phyloP scores from a whole-genome alignment of 2,113 vertebrate species.

The Sceloporus tristichus region DNA sequence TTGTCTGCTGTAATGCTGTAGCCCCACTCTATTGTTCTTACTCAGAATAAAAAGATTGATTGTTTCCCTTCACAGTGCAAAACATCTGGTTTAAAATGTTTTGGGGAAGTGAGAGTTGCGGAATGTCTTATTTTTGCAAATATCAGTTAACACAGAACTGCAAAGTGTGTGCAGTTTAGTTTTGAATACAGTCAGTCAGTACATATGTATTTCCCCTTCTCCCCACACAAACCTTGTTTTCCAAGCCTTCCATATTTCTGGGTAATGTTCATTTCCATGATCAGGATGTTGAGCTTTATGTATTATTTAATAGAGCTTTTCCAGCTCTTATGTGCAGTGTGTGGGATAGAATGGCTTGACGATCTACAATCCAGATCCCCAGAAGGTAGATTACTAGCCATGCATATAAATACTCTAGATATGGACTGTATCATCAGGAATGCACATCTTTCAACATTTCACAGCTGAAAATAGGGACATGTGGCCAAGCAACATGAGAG shows the following conservation, averaged over 20 bases:
- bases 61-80: not conserved
- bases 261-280: not conserved
- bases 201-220: not conserved
- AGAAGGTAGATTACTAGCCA: not conserved
- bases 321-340: not conserved
- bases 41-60: not conserved
- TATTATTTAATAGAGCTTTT: conserved; percentile 1
- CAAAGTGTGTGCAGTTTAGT: not conserved
- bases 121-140: not conserved
- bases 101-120: not conserved
- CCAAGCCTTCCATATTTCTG: not conserved
- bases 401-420: not conserved
- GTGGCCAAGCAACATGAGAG: no score
- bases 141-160: not conserved
- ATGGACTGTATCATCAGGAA: not conserved
- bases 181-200: not conserved
- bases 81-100: not conserved
- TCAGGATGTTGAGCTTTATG: not conserved
- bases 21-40: no score
- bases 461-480: no score
- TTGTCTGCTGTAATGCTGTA: no score
- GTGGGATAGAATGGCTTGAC: not conserved
- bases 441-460: no score
- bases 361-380: not conserved
- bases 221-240: not conserved